phyloP scores from a whole-genome alignment of 1,140 invertebrate genomes.

The Neoseiulus cucumeris region DNA sequence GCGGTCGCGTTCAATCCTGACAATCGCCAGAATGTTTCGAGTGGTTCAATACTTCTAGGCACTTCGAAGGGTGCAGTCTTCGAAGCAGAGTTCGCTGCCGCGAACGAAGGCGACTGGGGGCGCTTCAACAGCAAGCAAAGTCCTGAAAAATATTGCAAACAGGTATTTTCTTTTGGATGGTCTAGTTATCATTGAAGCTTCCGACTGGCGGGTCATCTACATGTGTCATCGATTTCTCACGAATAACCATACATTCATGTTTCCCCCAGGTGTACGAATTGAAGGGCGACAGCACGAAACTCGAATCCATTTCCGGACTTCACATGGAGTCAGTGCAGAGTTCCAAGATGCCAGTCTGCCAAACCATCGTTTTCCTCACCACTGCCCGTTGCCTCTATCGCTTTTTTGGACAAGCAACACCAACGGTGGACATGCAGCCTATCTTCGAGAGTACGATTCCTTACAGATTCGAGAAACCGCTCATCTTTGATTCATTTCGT shows the following conservation, averaged over 20 bases:
- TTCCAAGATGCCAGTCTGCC: neutral
- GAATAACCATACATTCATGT: no score
- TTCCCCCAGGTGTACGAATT: no score
- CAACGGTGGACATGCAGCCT: neutral
- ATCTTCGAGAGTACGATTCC: neutral
- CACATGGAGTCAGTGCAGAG: neutral
- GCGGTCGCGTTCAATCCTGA: slow-evolving; percentile 13
- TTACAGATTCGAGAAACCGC: neutral
- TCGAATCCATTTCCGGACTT: neutral
- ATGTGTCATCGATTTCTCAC: no score
- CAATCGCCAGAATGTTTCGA: neutral
- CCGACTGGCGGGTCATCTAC: no score
- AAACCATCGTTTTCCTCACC: neutral
- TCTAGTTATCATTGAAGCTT: no score
- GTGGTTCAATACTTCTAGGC: slow-evolving; percentile 5
- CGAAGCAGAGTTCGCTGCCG: slow-evolving; percentile 13
- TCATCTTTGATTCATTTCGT: no score
- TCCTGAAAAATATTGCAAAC: slow-evolving; percentile 13
- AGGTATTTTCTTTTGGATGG: neutral
- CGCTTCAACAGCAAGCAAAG: slow-evolving; percentile 2
- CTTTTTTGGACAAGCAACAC: neutral
- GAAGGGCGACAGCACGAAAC: no score
- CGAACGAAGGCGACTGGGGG: neutral
- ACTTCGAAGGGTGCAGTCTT: slow-evolving; percentile 12
- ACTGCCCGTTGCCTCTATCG: neutral